Conservation (phyloP, 1,140 invertebrate genomes). For the Pachypsylla venusta region DNA sequence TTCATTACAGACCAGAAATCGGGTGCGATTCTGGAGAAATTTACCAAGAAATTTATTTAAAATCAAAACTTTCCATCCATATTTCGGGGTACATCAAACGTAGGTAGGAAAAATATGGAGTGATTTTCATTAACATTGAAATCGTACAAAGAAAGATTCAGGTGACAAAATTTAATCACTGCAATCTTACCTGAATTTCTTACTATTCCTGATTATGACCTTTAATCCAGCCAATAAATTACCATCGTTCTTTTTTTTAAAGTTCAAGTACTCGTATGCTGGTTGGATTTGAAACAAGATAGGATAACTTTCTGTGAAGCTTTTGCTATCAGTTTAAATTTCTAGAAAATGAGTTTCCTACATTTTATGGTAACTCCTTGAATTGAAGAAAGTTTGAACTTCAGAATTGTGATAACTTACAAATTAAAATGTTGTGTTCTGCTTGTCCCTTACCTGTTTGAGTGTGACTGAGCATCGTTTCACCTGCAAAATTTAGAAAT, state of each 20-base stretch:
- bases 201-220: too few species aligned
- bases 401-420: not conserved
- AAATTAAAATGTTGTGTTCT: not conserved
- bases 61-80: too few species aligned
- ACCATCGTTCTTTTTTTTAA: too few species aligned
- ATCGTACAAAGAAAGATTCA: too few species aligned
- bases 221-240: too few species aligned
- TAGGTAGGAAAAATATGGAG: too few species aligned
- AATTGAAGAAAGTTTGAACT: too few species aligned
- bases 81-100: too few species aligned
- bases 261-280: not conserved
- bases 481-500: slow-evolving; percentile 8
- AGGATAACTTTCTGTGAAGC: not conserved
- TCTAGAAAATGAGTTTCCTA: not conserved
- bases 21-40: not conserved
- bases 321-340: not conserved
- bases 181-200: too few species aligned
- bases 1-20: not conserved
- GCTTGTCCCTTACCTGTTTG: slow-evolving; percentile 3
- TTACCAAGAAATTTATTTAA: not conserved
- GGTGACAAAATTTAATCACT: too few species aligned
- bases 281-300: not conserved
- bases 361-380: not conserved
- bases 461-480: not conserved
- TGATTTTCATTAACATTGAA: too few species aligned